Evolutionary conservation across 2,888 invertebrate species (phyloP).

Genomic region (Sphaerophoria rueppellii): DNA sequence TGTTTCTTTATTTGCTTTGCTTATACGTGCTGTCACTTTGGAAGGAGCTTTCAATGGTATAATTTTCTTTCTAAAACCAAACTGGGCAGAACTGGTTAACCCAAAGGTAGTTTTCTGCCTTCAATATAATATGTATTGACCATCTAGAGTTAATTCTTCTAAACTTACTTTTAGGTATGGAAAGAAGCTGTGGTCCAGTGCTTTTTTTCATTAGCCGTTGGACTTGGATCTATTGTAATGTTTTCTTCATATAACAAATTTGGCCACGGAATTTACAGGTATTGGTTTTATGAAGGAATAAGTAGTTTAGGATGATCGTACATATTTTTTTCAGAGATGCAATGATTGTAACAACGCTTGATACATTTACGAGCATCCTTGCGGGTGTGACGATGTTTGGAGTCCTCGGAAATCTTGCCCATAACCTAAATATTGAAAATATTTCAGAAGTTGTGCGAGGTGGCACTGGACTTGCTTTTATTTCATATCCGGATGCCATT

Average conservation of each 20-base stretch:
- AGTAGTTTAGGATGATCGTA: neutral
- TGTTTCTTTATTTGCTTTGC: conserved; percentile 88
- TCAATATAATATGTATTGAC: neutral
- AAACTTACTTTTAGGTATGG: conserved; percentile 85
- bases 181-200: conserved; percentile 91
- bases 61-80: conserved; percentile 89
- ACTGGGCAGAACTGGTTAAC: conserved; percentile 89
- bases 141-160: neutral
- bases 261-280: conserved; percentile 87
- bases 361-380: conserved; percentile 90
- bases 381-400: conserved; percentile 92
- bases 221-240: conserved; percentile 90
- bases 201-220: conserved; percentile 90
- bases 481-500: conserved; percentile 93
- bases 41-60: conserved; percentile 90
- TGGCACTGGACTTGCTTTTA: conserved; percentile 91
- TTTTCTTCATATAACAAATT: conserved; percentile 90
- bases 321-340: conserved; percentile 85
- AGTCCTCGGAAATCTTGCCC: conserved; percentile 90
- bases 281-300: neutral
- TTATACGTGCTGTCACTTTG: conserved; percentile 86
- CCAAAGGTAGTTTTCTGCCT: conserved; percentile 82
- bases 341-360: conserved; percentile 90
- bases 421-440: conserved; percentile 84
- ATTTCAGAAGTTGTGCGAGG: conserved; percentile 87